Conservation (phyloP, 1,140 invertebrate genomes). For the Hermetia illucens region DNA sequence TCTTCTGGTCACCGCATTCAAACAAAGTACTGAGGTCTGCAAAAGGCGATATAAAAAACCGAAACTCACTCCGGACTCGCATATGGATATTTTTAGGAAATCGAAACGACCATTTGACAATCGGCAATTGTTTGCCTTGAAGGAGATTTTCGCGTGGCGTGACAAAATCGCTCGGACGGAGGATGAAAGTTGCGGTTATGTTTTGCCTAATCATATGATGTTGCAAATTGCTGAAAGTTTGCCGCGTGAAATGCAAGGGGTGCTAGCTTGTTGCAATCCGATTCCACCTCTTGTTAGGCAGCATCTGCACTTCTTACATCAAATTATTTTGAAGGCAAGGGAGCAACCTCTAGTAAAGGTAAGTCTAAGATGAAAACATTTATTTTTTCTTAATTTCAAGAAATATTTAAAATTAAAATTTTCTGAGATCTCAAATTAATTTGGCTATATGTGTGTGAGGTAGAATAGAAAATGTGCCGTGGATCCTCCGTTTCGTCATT, state of each 20-base stretch:
- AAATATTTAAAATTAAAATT: too few relatives aligned
- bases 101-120: constrained; percentile 74
- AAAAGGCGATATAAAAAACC: constrained; percentile 68
- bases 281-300: constrained; percentile 75
- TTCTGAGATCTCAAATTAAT: too few relatives aligned
- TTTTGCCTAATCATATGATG: constrained; percentile 93
- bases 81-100: constrained; percentile 59
- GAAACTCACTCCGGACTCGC: constrained; percentile 51
- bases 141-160: constrained; percentile 76
- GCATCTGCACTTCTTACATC: constrained; percentile 60
- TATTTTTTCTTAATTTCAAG: constrained; percentile 2
- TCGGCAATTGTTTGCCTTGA: constrained; percentile 69
- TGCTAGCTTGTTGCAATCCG: constrained; percentile 86
- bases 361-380: constrained; percentile 9
- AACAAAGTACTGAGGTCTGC: constrained; percentile 59
- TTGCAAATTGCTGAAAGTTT: constrained; percentile 79
- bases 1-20: constrained; percentile 52
- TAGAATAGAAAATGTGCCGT: too few relatives aligned
- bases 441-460: too few relatives aligned
- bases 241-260: constrained; percentile 85
- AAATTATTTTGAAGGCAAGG: constrained; percentile 59
- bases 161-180: constrained; percentile 69
- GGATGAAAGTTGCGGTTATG: constrained; percentile 86
- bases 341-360: constrained; percentile 57
- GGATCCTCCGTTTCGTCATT: too few relatives aligned